These are phyloP conservation scores for Moxostoma hubbsi DNA, from an alignment of 2,797 vertebrate genomes.

Conservation along the genomic window DNA sequence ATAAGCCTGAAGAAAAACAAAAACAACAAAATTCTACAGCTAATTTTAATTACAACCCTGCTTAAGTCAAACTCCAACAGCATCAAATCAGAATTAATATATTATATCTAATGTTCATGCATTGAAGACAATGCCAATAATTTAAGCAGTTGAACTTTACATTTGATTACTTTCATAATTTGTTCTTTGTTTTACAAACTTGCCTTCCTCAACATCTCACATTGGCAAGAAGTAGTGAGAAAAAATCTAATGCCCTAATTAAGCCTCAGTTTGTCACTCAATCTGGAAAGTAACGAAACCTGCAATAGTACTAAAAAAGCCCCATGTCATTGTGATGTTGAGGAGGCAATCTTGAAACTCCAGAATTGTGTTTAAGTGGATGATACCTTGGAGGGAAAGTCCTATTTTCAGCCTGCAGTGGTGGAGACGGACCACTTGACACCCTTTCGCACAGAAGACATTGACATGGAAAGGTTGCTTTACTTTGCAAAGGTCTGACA, in stretches of 20 bases:
- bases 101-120: too few species aligned
- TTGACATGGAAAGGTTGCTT: background rate
- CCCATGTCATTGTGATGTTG: background rate
- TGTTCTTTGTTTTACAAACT: background rate
- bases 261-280: background rate
- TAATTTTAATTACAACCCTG: too few species aligned
- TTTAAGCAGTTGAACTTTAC: too few species aligned
- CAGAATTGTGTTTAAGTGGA: background rate
- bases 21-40: too few species aligned
- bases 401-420: background rate
- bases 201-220: background rate
- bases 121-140: too few species aligned
- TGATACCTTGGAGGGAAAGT: background rate
- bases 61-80: too few species aligned
- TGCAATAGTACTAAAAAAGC: background rate
- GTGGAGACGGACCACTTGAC: background rate
- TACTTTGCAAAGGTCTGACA: conserved; percentile 8
- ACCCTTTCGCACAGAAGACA: too few species aligned
- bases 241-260: background rate
- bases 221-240: background rate
- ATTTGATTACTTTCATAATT: too few species aligned
- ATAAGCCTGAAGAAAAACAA: too few species aligned
- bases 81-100: too few species aligned
- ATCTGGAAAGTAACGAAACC: too few species aligned
- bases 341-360: background rate